Evolutionary conservation across 2,113 vertebrate species (phyloP).

Genomic region (Aphyosemion australe): DNA sequence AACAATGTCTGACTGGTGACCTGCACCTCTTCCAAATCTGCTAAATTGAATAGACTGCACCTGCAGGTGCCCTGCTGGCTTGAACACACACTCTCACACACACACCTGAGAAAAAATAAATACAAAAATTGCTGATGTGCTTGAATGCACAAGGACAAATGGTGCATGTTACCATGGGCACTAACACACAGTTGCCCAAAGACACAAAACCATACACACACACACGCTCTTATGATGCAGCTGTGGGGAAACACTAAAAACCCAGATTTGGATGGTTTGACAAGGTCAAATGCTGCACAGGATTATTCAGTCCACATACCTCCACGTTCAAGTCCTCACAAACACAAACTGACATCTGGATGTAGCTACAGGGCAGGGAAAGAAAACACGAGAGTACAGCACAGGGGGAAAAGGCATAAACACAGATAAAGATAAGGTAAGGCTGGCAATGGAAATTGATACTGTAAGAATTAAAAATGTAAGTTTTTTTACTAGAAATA

Average conservation of each 20-base stretch:
- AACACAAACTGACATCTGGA: constrained; percentile 35
- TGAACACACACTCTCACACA: neutral
- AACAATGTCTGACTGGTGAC: constrained; percentile 58
- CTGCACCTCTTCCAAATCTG: constrained; percentile 47
- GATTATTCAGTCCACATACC: constrained; percentile 32
- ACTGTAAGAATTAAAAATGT: constrained; percentile 2
- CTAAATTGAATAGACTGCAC: constrained; percentile 55
- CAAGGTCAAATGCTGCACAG: constrained; percentile 48
- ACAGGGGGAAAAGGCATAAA: constrained; percentile 18
- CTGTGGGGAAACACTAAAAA: constrained; percentile 42
- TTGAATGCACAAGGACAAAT: constrained; percentile 53
- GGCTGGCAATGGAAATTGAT: neutral
- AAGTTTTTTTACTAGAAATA: neutral
- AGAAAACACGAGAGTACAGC: constrained; percentile 8
- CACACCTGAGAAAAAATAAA: constrained; percentile 25
- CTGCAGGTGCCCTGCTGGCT: constrained; percentile 41
- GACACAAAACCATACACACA: neutral
- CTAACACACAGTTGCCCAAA: neutral
- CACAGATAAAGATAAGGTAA: constrained; percentile 3
- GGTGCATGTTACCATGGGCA: constrained; percentile 18
- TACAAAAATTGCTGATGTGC: constrained; percentile 15
- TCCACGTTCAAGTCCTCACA: constrained; percentile 6
- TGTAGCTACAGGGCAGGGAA: constrained; percentile 29
- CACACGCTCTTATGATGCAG: constrained; percentile 7
- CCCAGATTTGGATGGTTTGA: constrained; percentile 40